These are phyloP conservation scores for Drosophila nikananu DNA, from an alignment of 1,140 invertebrate genomes.

Conservation along the genomic window DNA sequence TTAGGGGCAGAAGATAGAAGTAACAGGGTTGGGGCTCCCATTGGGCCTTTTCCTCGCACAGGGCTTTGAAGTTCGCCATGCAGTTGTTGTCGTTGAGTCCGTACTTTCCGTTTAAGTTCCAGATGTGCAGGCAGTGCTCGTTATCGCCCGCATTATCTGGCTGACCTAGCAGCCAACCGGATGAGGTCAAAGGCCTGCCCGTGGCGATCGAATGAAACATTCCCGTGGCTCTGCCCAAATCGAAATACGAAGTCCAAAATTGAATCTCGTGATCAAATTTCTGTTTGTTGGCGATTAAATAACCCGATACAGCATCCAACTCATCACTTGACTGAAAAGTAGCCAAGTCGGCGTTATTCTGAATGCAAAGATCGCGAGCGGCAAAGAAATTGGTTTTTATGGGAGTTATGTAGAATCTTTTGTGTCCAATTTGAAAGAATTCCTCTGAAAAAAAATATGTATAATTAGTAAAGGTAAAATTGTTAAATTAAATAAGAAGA, in stretches of 20 bases:
- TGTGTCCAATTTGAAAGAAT: neutral
- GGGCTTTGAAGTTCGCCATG: neutral
- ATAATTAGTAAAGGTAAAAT: neutral
- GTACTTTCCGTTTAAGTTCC: neutral
- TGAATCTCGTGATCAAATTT: neutral
- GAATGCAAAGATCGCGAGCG: conserved; percentile 2
- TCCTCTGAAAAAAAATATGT: neutral
- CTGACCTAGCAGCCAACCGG: neutral
- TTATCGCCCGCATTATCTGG: neutral
- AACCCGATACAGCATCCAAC: neutral
- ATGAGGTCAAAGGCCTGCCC: neutral
- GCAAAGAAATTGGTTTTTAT: conserved; percentile 3
- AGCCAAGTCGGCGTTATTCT: neutral
- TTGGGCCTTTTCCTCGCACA: conserved; percentile 2
- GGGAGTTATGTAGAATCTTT: neutral
- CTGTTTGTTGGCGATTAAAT: neutral
- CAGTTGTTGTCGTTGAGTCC: neutral
- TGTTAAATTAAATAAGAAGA: neutral
- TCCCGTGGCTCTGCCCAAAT: neutral
- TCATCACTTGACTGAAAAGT: neutral
- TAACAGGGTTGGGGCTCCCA: neutral
- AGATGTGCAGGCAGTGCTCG: conserved; percentile 6
- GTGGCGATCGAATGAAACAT: conserved; percentile 8
- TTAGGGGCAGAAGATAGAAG: neutral
- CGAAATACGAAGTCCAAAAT: conserved; percentile 2